Evolutionary conservation across 2,113 vertebrate genomes (phyloP), one percentile per base, ranked within the genome.

Genomic region (Lathamus discolor): DNA sequence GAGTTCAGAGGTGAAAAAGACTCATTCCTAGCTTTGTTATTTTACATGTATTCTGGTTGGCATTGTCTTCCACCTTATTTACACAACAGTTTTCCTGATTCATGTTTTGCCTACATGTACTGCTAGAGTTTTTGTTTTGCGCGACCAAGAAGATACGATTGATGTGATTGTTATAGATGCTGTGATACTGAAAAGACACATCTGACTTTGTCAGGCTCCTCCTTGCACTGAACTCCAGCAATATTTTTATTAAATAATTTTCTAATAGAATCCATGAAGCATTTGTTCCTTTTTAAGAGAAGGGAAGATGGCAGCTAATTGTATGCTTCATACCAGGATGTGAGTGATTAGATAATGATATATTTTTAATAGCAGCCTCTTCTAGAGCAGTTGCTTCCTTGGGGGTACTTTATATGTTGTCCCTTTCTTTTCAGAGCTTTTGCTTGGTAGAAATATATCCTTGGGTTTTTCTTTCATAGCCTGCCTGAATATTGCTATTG

Each of bases 271-370:
- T 41, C n/a, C 49, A 66, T 63, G 82, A 33, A 80, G 48, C 54
- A 62, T 68, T 94, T 90, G 41, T 51, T 95, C 78, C 20, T 49
- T 88, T 93, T 77, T 37, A 88, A 83, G 49, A 77, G n/a, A 41
- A 69, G 10, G 33, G 66, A 91, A 86, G 90, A 91, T 90, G 75
- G 48, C 78, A 85, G 87, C 48, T 91, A 91, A 87, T 76, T 72
- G 61, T 41, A 17, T 49, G 35, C 49, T 87, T 88, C 39, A 12
- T 55, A 49, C 28, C n/a, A 80, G 87, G 87, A 77, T 84, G 84
- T 70, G 87, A 96, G 61, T 1, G 28, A 95, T 85, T 83, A 91
- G 67, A 59, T 80, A 89, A 91, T 92, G 64, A 87, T 5, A 5
- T 25, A 91, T 86, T 91, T 86, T 67, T 63, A 81, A 70, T 6